Conservation (phyloP, 2,888 invertebrate genomes). For the Noctua janthe region DNA sequence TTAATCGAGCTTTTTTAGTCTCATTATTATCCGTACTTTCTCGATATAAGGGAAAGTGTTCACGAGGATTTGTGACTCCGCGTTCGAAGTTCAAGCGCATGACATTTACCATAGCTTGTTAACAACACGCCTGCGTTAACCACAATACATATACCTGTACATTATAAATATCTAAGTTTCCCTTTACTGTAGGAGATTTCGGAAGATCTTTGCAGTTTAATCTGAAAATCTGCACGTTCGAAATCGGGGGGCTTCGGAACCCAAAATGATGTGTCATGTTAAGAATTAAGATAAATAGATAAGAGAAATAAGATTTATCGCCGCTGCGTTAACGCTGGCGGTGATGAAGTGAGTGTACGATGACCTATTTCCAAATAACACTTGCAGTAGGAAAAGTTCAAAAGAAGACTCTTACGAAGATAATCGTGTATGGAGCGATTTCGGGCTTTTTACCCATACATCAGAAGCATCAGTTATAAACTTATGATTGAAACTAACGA, state of each 20-base stretch:
- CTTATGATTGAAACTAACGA: not conserved
- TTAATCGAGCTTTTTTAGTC: constrained; percentile 5
- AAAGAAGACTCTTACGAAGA: not conserved
- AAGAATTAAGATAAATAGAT: too few relatives aligned
- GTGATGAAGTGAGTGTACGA: not conserved
- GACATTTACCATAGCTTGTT: constrained; percentile 51
- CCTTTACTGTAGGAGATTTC: constrained; percentile 24
- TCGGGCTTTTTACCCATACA: not conserved
- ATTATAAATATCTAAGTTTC: not conserved
- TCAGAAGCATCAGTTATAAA: not conserved
- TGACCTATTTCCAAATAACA: not conserved
- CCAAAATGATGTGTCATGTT: not conserved
- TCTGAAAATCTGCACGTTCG: constrained; percentile 1
- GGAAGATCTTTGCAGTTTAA: not conserved
- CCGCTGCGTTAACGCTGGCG: not conserved
- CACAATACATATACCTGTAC: not conserved
- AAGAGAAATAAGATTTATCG: too few relatives aligned
- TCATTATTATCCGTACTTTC: constrained; percentile 64
- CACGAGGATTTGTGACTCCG: constrained; percentile 65
- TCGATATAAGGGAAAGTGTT: constrained; percentile 74
- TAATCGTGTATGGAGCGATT: not conserved
- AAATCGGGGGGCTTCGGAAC: not conserved
- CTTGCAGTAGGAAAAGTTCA: not conserved
- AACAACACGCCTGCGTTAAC: constrained; percentile 31
- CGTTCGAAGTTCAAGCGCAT: constrained; percentile 69